Evolutionary conservation across 2,888 invertebrate genomes (phyloP), one percentile per base, ranked within the genome.

Genomic region (Drosophila maculinotata): DNA sequence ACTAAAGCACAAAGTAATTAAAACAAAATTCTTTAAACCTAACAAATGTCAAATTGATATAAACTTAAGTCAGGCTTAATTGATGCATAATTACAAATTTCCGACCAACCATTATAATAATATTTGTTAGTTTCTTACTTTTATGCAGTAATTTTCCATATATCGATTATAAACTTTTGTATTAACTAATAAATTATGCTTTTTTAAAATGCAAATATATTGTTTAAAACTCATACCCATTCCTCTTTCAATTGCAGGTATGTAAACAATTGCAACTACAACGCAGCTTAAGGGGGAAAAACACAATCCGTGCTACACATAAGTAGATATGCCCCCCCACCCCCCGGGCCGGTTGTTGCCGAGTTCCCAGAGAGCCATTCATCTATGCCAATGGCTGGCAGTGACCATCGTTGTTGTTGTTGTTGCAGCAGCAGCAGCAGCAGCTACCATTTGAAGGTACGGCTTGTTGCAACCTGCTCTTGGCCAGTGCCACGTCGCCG

Each of bases 191-290:
- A n/a, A n/a, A n/a, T n/a, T n/a, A n/a, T n/a, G n/a, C 7, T 20
- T 20, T 20, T 2, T 20, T 2, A 2, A 8, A 17, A 20, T 20
- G 20, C 20, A 20, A n/a, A n/a, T 20, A 20, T 20, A n/a, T 38
- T 8, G 17, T 38, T 10, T 10, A 38, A 17, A 17, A 38, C 17
- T 28, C 23, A 23, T 12, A 4, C n/a, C 12, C 17, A 35, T 39
- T 52, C 35, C 25, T 53, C 35, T 56, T 59, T 47, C 26, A 33
- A 51, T 60, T 70, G 12, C 72, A 73, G 72, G 72, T 73, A 76
- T 53, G 72, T 75, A 15, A 9, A 47, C 35, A 52, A 4, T 28
- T 9, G 36, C 59, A 26, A 41, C 17, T 31, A 12, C 9, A 25
- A 14, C 7, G 15, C 33, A 38, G 25, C 10, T 49, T 31, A 12